phyloP scores from a whole-genome alignment of 2,797 vertebrate species.

The Carcharodon carcharias region DNA sequence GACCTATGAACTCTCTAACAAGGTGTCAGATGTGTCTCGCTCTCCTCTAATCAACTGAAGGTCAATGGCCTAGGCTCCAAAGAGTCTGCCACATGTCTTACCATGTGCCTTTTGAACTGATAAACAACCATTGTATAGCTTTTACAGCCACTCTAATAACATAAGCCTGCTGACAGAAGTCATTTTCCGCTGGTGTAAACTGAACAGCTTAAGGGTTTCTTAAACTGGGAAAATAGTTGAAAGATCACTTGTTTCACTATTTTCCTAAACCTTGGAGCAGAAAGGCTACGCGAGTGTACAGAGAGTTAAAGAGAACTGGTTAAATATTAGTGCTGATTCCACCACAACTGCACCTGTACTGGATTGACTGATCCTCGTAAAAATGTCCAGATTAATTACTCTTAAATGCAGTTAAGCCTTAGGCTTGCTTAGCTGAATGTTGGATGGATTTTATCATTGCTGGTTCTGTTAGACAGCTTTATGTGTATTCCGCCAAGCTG shows the following conservation, averaged over 20 bases:
- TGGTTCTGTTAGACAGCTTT: background rate
- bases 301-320: background rate
- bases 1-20: slow-evolving; percentile 18
- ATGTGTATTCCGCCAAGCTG: background rate
- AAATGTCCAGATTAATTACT: slow-evolving; percentile 17
- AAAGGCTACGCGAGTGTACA: background rate
- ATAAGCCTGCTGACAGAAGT: background rate
- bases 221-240: background rate
- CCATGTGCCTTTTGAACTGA: slow-evolving; percentile 14
- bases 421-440: background rate
- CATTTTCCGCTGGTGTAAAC: background rate
- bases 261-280: background rate
- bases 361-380: slow-evolving; percentile 6
- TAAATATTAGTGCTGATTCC: background rate
- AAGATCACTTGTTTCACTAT: background rate
- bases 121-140: background rate
- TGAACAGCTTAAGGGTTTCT: background rate
- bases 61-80: slow-evolving; percentile 23
- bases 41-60: slow-evolving; percentile 19
- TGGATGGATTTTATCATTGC: background rate
- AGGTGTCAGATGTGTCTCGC: slow-evolving; percentile 22
- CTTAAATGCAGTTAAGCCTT: background rate
- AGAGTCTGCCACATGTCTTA: slow-evolving; percentile 17
- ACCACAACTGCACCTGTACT: background rate
- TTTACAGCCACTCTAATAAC: background rate